Evolutionary conservation across 2,113 vertebrate species (phyloP).

Genomic region (Barnardius zonarius): DNA sequence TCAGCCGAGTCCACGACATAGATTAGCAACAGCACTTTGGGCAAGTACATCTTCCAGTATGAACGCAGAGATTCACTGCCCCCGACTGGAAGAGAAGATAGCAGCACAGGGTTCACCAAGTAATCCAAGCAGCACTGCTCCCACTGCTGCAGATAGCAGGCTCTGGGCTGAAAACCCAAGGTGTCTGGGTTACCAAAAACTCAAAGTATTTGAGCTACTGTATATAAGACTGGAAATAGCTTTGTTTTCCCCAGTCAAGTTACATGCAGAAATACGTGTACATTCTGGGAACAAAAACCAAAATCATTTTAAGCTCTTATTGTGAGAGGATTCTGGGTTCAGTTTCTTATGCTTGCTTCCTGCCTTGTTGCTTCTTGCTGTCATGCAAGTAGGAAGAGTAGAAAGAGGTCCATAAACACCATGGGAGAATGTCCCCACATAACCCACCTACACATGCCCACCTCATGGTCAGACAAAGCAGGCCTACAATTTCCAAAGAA

Average conservation of each 20-base stretch:
- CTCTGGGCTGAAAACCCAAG: background rate
- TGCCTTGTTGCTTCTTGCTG: background rate
- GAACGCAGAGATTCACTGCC: slow-evolving; percentile 83
- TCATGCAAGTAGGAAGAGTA: background rate
- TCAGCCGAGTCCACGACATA: slow-evolving; percentile 90
- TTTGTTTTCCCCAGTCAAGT: background rate
- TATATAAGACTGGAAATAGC: background rate
- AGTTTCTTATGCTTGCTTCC: background rate
- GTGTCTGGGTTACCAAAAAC: background rate
- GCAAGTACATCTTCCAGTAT: slow-evolving; percentile 85
- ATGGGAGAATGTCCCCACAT: background rate
- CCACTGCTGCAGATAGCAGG: background rate
- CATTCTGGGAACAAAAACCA: background rate
- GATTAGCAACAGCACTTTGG: slow-evolving; percentile 82
- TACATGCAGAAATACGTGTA: background rate
- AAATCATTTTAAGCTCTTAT: background rate
- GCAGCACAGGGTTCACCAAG: background rate
- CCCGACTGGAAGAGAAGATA: slow-evolving; percentile 79
- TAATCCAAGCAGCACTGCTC: background rate
- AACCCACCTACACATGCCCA: background rate
- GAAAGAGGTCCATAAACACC: background rate
- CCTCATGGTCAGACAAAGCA: background rate
- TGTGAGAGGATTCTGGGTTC: background rate
- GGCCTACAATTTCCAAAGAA: background rate
- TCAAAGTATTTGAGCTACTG: background rate